These are phyloP conservation scores for Sebastes trivittatus DNA, from an alignment of 2,797 vertebrate species.

Conservation along the genomic window DNA sequence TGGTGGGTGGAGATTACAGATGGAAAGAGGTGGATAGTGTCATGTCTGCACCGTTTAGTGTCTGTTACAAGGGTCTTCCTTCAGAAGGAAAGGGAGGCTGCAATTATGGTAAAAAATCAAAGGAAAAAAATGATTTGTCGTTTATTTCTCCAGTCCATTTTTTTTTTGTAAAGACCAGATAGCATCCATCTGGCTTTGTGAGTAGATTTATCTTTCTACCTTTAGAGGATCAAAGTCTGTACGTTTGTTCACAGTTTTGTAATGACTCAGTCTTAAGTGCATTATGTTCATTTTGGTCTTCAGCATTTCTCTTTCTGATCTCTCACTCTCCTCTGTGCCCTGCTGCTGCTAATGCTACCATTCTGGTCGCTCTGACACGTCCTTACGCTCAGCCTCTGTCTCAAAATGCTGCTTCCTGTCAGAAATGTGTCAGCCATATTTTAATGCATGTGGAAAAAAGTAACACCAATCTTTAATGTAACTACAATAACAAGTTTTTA, in stretches of 20 bases:
- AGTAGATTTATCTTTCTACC: constrained; percentile 53
- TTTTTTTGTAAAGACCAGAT: constrained; percentile 36
- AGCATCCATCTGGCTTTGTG: constrained; percentile 42
- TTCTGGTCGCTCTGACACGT: constrained; percentile 71
- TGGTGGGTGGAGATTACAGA: constrained; percentile 20
- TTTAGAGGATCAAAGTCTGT: constrained; percentile 63
- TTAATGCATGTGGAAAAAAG: constrained; percentile 75
- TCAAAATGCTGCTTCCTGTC: constrained; percentile 82
- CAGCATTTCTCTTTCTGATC: constrained; percentile 46
- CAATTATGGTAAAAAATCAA: not conserved
- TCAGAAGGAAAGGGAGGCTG: constrained; percentile 20
- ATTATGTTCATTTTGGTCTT: constrained; percentile 59
- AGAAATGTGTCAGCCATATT: constrained; percentile 78
- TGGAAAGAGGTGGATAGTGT: constrained; percentile 25
- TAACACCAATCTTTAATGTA: constrained; percentile 69
- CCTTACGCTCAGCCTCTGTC: constrained; percentile 75
- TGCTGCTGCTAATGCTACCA: constrained; percentile 79
- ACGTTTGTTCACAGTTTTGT: constrained; percentile 55
- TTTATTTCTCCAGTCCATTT: constrained; percentile 44
- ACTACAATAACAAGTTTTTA: constrained; percentile 70
- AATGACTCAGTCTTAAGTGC: constrained; percentile 63
- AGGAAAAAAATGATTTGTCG: constrained; percentile 29
- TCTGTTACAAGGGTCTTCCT: constrained; percentile 36
- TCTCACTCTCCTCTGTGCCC: constrained; percentile 52
- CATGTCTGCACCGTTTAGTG: constrained; percentile 20